Percentiles rank a stretch among this genome's conserved stretches.
Evolutionary conservation across 2,888 invertebrate species (phyloP).

Genomic region (Thelaira solivaga): DNA sequence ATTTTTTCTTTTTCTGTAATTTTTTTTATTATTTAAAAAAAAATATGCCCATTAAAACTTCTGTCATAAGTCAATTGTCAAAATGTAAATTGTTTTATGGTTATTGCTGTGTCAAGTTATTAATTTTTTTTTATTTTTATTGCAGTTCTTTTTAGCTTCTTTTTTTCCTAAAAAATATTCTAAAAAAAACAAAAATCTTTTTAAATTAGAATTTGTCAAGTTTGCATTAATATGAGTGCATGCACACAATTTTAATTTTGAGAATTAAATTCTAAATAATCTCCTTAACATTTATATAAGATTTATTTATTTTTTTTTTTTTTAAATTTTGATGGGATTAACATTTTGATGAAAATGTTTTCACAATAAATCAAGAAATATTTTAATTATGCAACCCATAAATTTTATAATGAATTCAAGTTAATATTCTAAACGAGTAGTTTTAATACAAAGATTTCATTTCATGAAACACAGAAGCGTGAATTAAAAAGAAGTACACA

Average conservation of each 20-base stretch:
- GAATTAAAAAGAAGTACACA: neutral
- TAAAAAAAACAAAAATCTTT: neutral
- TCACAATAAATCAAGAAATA: neutral
- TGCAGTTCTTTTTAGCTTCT: too few relatives aligned
- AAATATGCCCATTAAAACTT: conserved; percentile 33
- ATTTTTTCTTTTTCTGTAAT: neutral
- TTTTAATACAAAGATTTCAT: neutral
- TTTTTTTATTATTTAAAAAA: neutral
- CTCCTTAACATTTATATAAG: conserved; percentile 31
- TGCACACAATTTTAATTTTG: neutral
- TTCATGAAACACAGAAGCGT: neutral
- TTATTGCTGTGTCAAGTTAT: conserved; percentile 43
- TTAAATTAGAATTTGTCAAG: neutral
- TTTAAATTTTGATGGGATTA: conserved; percentile 29
- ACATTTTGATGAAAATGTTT: conserved; percentile 9
- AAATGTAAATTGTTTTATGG: conserved; percentile 41
- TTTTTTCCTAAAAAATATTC: neutral
- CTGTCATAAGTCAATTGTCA: conserved; percentile 57
- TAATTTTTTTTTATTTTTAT: too few relatives aligned
- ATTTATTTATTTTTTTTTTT: too few relatives aligned
- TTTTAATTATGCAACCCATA: neutral
- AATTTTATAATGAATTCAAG: neutral
- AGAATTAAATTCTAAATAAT: conserved; percentile 47
- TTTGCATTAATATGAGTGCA: conserved; percentile 14
- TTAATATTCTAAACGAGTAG: neutral